Evolutionary conservation across 2,888 invertebrate species (phyloP).

Genomic region (Athrips mouffetella): DNA sequence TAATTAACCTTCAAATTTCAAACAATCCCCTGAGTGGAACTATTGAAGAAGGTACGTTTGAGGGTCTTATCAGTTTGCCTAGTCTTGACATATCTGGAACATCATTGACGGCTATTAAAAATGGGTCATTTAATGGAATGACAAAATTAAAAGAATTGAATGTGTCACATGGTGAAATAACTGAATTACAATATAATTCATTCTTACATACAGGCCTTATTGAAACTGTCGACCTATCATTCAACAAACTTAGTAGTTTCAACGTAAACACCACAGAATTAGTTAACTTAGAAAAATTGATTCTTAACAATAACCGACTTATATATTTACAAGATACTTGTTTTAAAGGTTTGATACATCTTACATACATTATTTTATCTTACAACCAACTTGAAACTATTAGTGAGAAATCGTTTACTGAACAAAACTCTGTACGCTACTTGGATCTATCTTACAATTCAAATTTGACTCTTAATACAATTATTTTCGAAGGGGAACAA

Average conservation of each 20-base stretch:
- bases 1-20: constrained; percentile 47
- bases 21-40: constrained; percentile 46
- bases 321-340: too few relatives aligned
- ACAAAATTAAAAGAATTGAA: constrained; percentile 43
- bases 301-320: constrained; percentile 48
- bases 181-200: constrained; percentile 43
- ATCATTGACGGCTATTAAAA: constrained; percentile 39
- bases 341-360: constrained; percentile 32
- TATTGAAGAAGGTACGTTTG: constrained; percentile 44
- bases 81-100: constrained; percentile 49
- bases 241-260: constrained; percentile 43
- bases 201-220: constrained; percentile 44
- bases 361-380: constrained; percentile 39
- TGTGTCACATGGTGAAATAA: constrained; percentile 45
- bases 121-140: constrained; percentile 53
- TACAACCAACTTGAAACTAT: constrained; percentile 39
- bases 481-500: constrained; percentile 27
- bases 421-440: constrained; percentile 32
- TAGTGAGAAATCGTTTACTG: constrained; percentile 32
- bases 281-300: constrained; percentile 33
- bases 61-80: constrained; percentile 46
- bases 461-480: constrained; percentile 34
- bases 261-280: constrained; percentile 46
- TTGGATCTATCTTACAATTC: constrained; percentile 53
- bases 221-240: constrained; percentile 50